Conservation (phyloP, 2,888 invertebrate genomes). For the Coremacera marginata region DNA sequence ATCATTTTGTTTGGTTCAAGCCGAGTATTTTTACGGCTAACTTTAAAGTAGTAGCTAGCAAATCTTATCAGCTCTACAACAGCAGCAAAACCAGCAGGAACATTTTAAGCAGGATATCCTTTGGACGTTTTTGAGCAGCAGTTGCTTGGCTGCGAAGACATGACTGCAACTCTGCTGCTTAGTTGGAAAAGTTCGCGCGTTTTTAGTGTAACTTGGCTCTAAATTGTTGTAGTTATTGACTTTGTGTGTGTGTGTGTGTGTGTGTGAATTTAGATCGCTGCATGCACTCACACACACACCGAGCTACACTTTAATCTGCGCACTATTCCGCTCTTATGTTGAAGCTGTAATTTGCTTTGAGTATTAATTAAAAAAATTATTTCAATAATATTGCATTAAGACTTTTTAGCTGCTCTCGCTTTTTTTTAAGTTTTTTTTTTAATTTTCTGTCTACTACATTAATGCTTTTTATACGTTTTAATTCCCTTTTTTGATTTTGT, state of each 20-base stretch:
- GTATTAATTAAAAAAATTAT: slow-evolving; percentile 51
- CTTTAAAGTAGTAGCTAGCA: slow-evolving; percentile 32
- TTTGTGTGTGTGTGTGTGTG: not conserved
- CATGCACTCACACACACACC: not conserved
- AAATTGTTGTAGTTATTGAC: not conserved
- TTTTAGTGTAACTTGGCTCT: slow-evolving; percentile 24
- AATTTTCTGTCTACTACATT: not conserved
- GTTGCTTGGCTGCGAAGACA: not conserved
- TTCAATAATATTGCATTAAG: slow-evolving; percentile 45
- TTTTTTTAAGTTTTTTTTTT: not conserved
- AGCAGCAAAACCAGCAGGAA: not conserved
- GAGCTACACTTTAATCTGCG: no score
- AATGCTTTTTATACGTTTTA: not conserved
- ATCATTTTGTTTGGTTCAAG: not conserved
- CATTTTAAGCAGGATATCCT: not conserved
- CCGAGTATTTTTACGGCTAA: slow-evolving; percentile 25
- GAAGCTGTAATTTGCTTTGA: slow-evolving; percentile 50
- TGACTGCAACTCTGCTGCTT: not conserved
- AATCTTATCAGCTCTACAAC: slow-evolving; percentile 33
- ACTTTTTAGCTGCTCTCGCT: not conserved
- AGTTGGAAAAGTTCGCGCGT: slow-evolving; percentile 10
- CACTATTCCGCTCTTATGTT: not conserved
- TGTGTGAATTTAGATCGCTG: not conserved
- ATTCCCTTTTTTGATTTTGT: not conserved
- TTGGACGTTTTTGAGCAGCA: not conserved